Conservation (phyloP, 2,888 invertebrate species). For the Pachymerium ferrugineum region DNA sequence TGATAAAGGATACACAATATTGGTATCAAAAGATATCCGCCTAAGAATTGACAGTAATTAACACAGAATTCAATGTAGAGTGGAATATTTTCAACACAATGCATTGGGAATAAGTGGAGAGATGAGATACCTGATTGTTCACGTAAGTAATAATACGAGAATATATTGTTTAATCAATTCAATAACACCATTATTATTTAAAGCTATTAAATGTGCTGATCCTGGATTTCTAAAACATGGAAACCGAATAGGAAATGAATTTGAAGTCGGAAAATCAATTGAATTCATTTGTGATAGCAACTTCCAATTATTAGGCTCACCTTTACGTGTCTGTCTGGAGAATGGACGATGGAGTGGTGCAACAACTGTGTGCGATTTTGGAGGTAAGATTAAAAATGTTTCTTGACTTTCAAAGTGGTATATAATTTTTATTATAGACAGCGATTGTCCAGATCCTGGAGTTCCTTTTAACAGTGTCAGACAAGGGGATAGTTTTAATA, state of each 20-base stretch:
- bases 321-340: not conserved
- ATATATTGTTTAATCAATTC: not conserved
- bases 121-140: not conserved
- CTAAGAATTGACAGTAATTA: not conserved
- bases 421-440: not conserved
- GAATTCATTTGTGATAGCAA: not conserved
- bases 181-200: not conserved
- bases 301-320: not conserved
- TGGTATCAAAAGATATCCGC: not conserved
- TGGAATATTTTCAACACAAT: not conserved
- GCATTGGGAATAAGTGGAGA: not conserved
- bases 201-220: conserved; percentile 11
- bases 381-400: not conserved
- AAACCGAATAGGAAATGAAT: not conserved
- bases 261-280: not conserved
- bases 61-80: not conserved
- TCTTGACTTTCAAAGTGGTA: not conserved
- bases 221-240: not conserved
- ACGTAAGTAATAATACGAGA: not conserved
- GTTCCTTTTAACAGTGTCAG: not conserved
- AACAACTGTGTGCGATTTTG: not conserved
- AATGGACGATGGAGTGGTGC: conserved; percentile 20
- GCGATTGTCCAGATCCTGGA: conserved; percentile 11
- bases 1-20: not conserved
- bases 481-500: not conserved